Evolutionary conservation across 2,888 invertebrate genomes (phyloP), one percentile per base, ranked within the genome.

Genomic region (Atethmia centrago): DNA sequence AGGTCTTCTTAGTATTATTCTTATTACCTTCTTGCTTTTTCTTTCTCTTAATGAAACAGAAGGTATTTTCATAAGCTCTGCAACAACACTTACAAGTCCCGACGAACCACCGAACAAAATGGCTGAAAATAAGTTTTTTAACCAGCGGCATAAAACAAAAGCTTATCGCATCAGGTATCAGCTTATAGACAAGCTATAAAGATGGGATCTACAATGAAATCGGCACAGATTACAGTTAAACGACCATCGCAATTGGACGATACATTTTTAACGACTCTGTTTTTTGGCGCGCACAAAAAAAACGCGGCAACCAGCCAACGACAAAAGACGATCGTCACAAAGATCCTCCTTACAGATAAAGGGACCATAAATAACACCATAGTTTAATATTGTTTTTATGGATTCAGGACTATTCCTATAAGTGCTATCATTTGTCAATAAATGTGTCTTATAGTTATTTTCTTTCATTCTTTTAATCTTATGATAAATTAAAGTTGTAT

Each of bases 361-460:
- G 86, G 77, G 88, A 88, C 91, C 90, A 94, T 96, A 95, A 96
- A 95, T 95, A 95, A 95, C 95, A 94, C 93, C 87, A 93, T 92
- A 90, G 90, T 91, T 93, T 92, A 91, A 85, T 87, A 87, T 80
- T 82, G 83, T 85, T 85, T 86, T 86, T 86, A 78, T 85, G 78
- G 74, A 69, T 77, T 73, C 64, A 82, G 71, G 63, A 78, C 80
- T 77, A 87, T 87, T 79, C 84, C 71, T 80, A 62, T 80, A 82
- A 70, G 80, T 82, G 74, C 78, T 66, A 85, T 87, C 85, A 87
- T 87, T 87, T 87, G 88, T 87, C 82, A 85, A 82, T 83, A 77
- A 76, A 80, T 82, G 64, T 76, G 80, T 86, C 79, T 79, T 77
- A 79, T 71, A 84, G 85, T 87, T 81, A 79, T 84, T 76, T 79